These are phyloP conservation scores for Noctua comes DNA, from an alignment of 2,888 invertebrate species.

Conservation along the genomic window DNA sequence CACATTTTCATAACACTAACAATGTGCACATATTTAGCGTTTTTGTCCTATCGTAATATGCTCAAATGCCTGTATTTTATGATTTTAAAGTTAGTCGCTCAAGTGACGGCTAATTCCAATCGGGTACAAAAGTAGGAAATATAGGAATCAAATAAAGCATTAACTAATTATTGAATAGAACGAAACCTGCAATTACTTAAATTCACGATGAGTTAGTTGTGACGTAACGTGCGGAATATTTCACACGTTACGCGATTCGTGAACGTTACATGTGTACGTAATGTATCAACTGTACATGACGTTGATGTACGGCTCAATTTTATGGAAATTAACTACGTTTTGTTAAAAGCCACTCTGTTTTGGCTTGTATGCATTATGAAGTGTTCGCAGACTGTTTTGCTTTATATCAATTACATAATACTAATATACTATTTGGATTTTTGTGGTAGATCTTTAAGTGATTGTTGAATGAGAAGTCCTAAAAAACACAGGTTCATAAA, in stretches of 20 bases:
- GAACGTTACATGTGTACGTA: conserved; percentile 46
- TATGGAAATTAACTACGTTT: conserved; percentile 51
- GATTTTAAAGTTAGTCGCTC: neutral
- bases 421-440: neutral
- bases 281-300: conserved; percentile 44
- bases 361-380: conserved; percentile 14
- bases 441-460: neutral
- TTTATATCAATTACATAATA: conserved; percentile 21
- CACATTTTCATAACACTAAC: neutral
- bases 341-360: conserved; percentile 31
- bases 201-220: conserved; percentile 32
- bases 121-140: neutral
- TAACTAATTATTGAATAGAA: conserved; percentile 6
- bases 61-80: neutral
- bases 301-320: conserved; percentile 47
- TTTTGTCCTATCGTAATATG: too few relatives aligned
- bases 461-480: neutral
- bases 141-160: neutral
- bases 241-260: conserved; percentile 47
- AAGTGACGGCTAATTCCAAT: neutral
- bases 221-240: conserved; percentile 58
- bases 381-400: conserved; percentile 20
- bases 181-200: conserved; percentile 12
- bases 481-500: neutral
- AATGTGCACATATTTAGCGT: neutral